These are phyloP conservation scores for Zophobas morio DNA, from an alignment of 1,140 invertebrate genomes.

Conservation along the genomic window DNA sequence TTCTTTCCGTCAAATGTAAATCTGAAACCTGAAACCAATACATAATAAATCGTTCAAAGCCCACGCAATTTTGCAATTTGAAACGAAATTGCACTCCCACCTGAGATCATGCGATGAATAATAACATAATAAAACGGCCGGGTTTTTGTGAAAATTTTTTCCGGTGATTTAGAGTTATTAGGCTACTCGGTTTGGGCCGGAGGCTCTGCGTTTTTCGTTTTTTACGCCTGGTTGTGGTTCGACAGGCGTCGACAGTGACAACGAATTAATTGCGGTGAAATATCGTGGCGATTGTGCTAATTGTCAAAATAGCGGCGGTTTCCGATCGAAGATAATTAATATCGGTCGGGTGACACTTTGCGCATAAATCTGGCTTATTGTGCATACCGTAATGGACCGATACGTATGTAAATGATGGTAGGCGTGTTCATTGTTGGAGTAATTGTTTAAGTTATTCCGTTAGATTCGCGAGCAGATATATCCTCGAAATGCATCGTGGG, in stretches of 20 bases:
- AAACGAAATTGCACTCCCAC: slow-evolving; percentile 38
- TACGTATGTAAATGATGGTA: slow-evolving; percentile 56
- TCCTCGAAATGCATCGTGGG: slow-evolving; percentile 56
- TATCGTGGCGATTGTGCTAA: slow-evolving; percentile 8
- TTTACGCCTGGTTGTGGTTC: not conserved
- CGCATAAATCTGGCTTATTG: slow-evolving; percentile 42
- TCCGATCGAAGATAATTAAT: slow-evolving; percentile 42
- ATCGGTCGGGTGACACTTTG: slow-evolving; percentile 18
- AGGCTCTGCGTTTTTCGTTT: not conserved
- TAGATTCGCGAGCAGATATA: slow-evolving; percentile 53
- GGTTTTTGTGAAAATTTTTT: slow-evolving; percentile 9
- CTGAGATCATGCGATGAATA: slow-evolving; percentile 14
- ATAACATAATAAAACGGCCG: slow-evolving; percentile 13
- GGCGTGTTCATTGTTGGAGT: slow-evolving; percentile 56
- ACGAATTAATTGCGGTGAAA: slow-evolving; percentile 31
- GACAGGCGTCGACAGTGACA: slow-evolving; percentile 1
- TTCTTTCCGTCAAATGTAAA: slow-evolving; percentile 7
- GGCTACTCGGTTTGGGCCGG: not conserved
- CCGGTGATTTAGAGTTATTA: slow-evolving; percentile 10
- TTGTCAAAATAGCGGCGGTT: slow-evolving; percentile 29
- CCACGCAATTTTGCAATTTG: slow-evolving; percentile 32
- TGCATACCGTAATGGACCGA: slow-evolving; percentile 45
- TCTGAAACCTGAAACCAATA: slow-evolving; percentile 31
- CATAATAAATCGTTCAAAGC: slow-evolving; percentile 22
- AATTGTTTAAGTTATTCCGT: slow-evolving; percentile 58